Evolutionary conservation across 2,797 vertebrate genomes (phyloP).

Genomic region (Rhinophrynus dorsalis): DNA sequence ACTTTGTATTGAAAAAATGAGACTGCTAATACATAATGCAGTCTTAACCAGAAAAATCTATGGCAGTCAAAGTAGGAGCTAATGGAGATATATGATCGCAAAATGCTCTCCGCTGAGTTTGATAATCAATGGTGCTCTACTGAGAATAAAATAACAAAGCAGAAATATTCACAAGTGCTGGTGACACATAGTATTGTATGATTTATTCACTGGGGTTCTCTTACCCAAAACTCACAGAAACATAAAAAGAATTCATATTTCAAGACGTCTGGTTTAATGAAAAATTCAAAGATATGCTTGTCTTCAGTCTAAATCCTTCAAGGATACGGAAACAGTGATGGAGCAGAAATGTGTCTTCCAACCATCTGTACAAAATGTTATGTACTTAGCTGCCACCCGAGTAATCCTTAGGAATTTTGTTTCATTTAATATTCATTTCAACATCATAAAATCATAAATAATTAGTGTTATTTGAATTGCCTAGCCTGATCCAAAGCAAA

Average conservation of each 20-base stretch:
- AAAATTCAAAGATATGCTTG: slow-evolving; percentile 82
- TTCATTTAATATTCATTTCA: slow-evolving; percentile 95
- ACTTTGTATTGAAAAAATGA: slow-evolving; percentile 90
- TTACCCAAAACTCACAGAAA: slow-evolving; percentile 86
- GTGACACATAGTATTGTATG: slow-evolving; percentile 80
- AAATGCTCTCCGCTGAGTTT: slow-evolving; percentile 96
- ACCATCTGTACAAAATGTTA: slow-evolving; percentile 77
- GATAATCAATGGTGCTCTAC: slow-evolving; percentile 96
- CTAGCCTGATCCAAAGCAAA: slow-evolving; percentile 89
- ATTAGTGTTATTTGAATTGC: slow-evolving; percentile 88
- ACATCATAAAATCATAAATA: slow-evolving; percentile 89
- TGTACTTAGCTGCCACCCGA: slow-evolving; percentile 84
- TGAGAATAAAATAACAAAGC: slow-evolving; percentile 94
- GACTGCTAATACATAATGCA: slow-evolving; percentile 95
- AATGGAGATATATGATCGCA: slow-evolving; percentile 99
- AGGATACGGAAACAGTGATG: slow-evolving; percentile 70
- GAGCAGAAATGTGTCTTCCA: slow-evolving; percentile 72
- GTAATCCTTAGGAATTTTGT: slow-evolving; percentile 85
- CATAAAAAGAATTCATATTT: slow-evolving; percentile 95
- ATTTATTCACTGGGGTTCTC: slow-evolving; percentile 86
- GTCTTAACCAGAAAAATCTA: slow-evolving; percentile 97
- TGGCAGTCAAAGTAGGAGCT: slow-evolving; percentile 94
- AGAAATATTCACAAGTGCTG: slow-evolving; percentile 88
- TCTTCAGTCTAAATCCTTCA: slow-evolving; percentile 77
- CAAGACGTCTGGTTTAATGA: slow-evolving; percentile 91